A percentile compares a stretch with the other conserved stretches of the same genome.
phyloP scores from a whole-genome alignment of 2,888 invertebrate species.

The Aelia acuminata region DNA sequence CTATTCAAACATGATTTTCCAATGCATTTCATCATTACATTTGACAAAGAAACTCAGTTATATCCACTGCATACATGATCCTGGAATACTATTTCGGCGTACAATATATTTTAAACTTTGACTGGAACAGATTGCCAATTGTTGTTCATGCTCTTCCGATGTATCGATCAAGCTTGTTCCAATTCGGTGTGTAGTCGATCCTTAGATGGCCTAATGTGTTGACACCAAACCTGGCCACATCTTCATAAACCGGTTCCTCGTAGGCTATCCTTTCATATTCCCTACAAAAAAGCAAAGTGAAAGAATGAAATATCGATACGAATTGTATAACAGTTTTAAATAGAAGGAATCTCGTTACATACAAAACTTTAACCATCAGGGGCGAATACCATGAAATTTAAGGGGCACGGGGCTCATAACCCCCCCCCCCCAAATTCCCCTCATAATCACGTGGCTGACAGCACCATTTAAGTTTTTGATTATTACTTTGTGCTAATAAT shows the following conservation, averaged over 20 bases:
- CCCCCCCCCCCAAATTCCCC: too few species aligned
- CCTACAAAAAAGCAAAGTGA: conserved; percentile 6
- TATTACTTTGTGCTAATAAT: too few species aligned
- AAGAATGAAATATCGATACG: not conserved
- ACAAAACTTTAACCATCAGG: too few species aligned
- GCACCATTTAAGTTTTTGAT: too few species aligned
- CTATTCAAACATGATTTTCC: not conserved
- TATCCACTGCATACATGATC: not conserved
- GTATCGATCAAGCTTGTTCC: conserved; percentile 67
- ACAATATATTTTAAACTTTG: not conserved
- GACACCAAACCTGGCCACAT: conserved; percentile 66
- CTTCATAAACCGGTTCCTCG: conserved; percentile 62
- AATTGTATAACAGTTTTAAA: too few species aligned
- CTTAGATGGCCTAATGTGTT: conserved; percentile 68
- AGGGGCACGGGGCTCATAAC: too few species aligned
- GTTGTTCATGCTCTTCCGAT: conserved; percentile 65
- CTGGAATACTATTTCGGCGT: not conserved
- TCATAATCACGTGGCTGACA: too few species aligned
- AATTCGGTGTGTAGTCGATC: conserved; percentile 68
- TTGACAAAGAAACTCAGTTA: not conserved
- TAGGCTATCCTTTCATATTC: conserved; percentile 56
- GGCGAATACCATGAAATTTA: too few species aligned
- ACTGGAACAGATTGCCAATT: not conserved
- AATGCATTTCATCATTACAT: not conserved
- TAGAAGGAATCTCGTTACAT: too few species aligned